Percentiles rank a stretch among this genome's conserved stretches.
phyloP scores from a whole-genome alignment of 2,113 vertebrate genomes.

The Serilophus lunatus region DNA sequence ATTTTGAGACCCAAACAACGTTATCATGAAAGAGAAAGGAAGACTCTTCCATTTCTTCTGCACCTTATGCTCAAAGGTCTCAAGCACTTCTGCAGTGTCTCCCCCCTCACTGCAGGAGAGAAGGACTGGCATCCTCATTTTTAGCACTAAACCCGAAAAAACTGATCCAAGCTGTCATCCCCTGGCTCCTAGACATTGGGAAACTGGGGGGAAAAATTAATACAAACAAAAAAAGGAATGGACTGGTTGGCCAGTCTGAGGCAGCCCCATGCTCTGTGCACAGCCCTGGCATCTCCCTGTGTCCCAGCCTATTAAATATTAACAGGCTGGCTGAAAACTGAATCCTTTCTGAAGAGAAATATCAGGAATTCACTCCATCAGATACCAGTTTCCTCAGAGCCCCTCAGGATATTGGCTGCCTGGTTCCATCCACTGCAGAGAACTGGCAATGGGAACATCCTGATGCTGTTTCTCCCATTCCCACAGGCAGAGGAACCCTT shows the following conservation, averaged over 20 bases:
- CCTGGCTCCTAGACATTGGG: background rate
- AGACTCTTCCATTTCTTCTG: background rate
- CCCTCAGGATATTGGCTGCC: background rate
- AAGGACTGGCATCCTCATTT: background rate
- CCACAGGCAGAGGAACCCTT: background rate
- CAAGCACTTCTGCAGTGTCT: background rate
- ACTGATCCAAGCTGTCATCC: background rate
- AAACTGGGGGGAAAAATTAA: background rate
- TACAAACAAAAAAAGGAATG: background rate
- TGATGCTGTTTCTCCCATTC: rapidly evolving
- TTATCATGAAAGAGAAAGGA: background rate
- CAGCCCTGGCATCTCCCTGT: background rate
- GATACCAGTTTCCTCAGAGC: background rate
- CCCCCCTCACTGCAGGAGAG: background rate
- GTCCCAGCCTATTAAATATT: background rate
- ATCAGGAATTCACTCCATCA: background rate
- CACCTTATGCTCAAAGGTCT: background rate
- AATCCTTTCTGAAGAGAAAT: background rate
- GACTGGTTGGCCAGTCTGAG: background rate
- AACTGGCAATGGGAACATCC: background rate
- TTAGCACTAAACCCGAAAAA: background rate
- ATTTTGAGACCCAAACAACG: background rate
- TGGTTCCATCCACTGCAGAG: background rate
- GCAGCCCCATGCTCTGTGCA: background rate
- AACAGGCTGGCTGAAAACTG: background rate